These are phyloP conservation scores for Sander lucioperca DNA, from an alignment of 2,113 vertebrate species.

Conservation along the genomic window DNA sequence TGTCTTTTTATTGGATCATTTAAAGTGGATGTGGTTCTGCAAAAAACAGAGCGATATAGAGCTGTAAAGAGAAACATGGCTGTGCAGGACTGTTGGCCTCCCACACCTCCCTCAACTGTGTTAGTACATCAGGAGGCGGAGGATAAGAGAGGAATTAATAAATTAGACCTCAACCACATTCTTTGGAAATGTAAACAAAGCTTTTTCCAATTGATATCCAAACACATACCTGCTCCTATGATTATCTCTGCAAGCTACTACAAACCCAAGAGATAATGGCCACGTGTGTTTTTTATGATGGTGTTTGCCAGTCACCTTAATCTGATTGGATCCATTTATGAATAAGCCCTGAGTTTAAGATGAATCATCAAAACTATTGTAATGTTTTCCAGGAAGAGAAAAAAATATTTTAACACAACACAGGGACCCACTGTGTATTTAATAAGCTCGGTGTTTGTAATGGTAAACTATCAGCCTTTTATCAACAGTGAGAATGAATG, in stretches of 20 bases:
- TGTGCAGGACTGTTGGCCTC: neutral
- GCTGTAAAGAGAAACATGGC: neutral
- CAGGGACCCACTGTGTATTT: neutral
- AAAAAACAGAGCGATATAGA: neutral
- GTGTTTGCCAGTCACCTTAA: neutral
- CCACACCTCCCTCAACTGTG: neutral
- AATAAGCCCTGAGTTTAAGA: neutral
- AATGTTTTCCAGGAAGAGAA: neutral
- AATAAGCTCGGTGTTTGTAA: neutral
- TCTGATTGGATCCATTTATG: neutral
- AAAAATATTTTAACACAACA: neutral
- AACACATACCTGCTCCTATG: neutral
- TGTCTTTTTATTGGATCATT: neutral
- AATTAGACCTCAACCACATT: neutral
- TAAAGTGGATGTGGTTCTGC: neutral
- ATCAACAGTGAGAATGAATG: neutral
- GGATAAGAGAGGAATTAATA: neutral
- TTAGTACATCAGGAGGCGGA: neutral
- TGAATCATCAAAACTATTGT: neutral
- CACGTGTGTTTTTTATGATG: neutral
- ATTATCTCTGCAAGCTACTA: neutral
- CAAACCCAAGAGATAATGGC: neutral
- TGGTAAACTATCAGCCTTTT: neutral
- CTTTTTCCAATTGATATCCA: neutral
- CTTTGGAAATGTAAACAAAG: neutral